phyloP scores from a whole-genome alignment of 2,113 vertebrate genomes.

The Laticauda colubrina region DNA sequence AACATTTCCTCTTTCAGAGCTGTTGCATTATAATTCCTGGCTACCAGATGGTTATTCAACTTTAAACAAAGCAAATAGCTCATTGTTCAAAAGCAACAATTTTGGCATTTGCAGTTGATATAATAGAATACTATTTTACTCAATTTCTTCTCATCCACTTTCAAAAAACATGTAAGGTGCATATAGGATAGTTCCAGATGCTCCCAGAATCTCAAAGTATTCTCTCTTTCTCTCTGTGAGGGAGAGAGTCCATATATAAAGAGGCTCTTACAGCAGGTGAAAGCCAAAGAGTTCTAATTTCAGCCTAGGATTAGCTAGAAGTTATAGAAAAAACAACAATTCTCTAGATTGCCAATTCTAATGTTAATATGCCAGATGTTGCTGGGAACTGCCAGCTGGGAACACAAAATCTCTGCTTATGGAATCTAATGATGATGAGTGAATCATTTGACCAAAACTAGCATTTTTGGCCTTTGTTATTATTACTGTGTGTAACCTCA shows the following conservation, averaged over 20 bases:
- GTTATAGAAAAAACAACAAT: constrained; percentile 66
- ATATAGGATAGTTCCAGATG: background rate
- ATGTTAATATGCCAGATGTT: constrained; percentile 78
- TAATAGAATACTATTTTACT: background rate
- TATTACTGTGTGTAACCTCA: constrained; percentile 51
- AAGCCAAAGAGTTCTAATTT: constrained; percentile 65
- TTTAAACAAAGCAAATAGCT: background rate
- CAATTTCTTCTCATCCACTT: background rate
- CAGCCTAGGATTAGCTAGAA: constrained; percentile 68
- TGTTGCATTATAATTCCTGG: background rate
- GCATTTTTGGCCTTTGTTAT: constrained; percentile 54
- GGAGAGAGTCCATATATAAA: background rate
- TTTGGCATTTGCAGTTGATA: background rate
- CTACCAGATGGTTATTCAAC: background rate
- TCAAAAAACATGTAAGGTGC: background rate
- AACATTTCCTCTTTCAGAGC: background rate
- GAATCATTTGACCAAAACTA: constrained; percentile 67
- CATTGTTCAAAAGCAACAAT: background rate
- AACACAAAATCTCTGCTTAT: constrained; percentile 68
- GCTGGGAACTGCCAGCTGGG: constrained; percentile 71
- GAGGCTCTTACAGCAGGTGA: constrained; percentile 64
- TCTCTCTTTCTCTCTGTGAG: background rate
- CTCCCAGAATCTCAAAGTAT: background rate
- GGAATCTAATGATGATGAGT: constrained; percentile 65
- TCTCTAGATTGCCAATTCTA: constrained; percentile 76